phyloP scores from a whole-genome alignment of 2,113 vertebrate genomes.

The Ardeotis arabs region DNA sequence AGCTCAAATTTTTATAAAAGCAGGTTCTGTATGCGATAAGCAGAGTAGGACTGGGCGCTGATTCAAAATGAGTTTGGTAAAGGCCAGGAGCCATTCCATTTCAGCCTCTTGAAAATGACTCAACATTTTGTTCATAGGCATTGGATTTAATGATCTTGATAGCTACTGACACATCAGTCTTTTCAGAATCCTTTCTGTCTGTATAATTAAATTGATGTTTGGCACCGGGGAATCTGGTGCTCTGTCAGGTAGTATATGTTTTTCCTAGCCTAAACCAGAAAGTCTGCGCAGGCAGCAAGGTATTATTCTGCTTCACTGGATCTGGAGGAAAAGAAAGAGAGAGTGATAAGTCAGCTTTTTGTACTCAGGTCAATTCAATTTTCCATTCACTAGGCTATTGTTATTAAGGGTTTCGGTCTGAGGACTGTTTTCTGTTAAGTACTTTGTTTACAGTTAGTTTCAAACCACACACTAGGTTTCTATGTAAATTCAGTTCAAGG shows the following conservation, averaged over 20 bases:
- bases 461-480: neutral
- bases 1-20: neutral
- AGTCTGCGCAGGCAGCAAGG: neutral
- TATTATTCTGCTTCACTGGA: slow-evolving; percentile 40
- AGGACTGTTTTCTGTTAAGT: neutral
- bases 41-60: neutral
- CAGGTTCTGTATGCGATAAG: neutral
- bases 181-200: slow-evolving; percentile 44
- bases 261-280: slow-evolving; percentile 7
- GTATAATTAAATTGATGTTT: slow-evolving; percentile 70
- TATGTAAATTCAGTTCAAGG: neutral
- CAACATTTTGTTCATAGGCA: slow-evolving; percentile 37
- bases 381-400: neutral
- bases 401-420: neutral
- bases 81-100: slow-evolving; percentile 18
- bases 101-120: slow-evolving; percentile 43
- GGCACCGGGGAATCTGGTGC: slow-evolving; percentile 17
- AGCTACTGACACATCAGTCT: slow-evolving; percentile 52
- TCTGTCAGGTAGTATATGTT: slow-evolving; percentile 32
- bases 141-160: slow-evolving; percentile 57
- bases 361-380: neutral
- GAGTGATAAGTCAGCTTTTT: neutral
- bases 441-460: neutral
- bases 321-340: neutral
- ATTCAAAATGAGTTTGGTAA: slow-evolving; percentile 28